Evolutionary conservation across 2,888 invertebrate genomes (phyloP).

Genomic region (Lymantria dispar): DNA sequence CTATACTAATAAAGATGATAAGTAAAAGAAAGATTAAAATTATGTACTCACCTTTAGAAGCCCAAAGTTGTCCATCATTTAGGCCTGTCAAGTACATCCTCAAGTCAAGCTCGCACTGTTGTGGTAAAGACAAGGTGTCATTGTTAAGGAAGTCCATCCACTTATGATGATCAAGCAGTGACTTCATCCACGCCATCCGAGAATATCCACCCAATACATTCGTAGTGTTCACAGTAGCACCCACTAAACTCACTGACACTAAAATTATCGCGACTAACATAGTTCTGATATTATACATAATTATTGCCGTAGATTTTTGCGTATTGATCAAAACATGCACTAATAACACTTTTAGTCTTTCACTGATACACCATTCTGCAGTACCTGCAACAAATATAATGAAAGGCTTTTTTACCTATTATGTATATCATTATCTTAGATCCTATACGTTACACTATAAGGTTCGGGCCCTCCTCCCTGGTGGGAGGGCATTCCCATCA

Average conservation of each 20-base stretch:
- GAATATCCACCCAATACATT: constrained; percentile 41
- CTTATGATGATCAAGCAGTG: constrained; percentile 85
- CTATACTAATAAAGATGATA: too few species aligned
- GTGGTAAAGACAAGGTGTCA: constrained; percentile 62
- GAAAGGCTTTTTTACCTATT: not conserved
- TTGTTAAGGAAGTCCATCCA: constrained; percentile 75
- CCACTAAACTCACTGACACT: constrained; percentile 69
- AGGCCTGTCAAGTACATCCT: constrained; percentile 81
- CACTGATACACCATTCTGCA: constrained; percentile 28
- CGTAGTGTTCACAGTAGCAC: constrained; percentile 61
- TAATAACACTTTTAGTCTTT: constrained; percentile 9
- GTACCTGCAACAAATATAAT: constrained; percentile 38
- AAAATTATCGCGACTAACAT: constrained; percentile 57
- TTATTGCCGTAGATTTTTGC: constrained; percentile 31
- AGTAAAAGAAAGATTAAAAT: not conserved
- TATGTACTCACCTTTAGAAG: constrained; percentile 87
- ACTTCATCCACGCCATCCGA: constrained; percentile 85
- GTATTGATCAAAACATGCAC: constrained; percentile 11
- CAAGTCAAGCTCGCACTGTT: constrained; percentile 80
- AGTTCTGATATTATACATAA: constrained; percentile 37
- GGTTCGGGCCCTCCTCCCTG: too few species aligned
- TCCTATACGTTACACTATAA: too few species aligned
- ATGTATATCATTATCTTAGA: too few species aligned
- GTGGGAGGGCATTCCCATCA: too few species aligned
- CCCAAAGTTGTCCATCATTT: constrained; percentile 87